Base-by-base conservation (phyloP, 2,888 invertebrate species). In the Acleris holmiana region DNA sequence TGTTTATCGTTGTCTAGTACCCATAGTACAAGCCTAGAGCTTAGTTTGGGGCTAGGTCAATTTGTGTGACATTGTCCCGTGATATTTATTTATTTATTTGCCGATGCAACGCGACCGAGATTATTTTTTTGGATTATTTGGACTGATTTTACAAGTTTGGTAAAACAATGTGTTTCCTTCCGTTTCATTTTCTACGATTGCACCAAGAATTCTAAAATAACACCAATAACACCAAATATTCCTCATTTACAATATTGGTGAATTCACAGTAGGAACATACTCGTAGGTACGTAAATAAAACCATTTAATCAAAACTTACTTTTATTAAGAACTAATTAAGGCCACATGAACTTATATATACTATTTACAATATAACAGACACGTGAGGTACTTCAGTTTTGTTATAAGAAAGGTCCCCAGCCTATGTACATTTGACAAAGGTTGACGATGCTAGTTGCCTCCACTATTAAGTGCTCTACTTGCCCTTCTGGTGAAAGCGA, bases 401-500 rank as follows among this genome's bases (percentile, higher is more conserved):
- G 41, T 93, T 88, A 98, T 74, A 98, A 85, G 82, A 95, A 98
- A 2, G 99, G 95, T 46, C 97, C 97, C 99, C 99, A 99, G 8
- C 99, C 99, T 59, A 97, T 94, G 80, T 98, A 99, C 99, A 99
- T 99, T 86, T 97, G 96, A 73, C 97, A 97, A 15, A 99, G 93
- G 86, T 98, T 98, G 76, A 96, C 95, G 58, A 97, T 90, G 83
- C 95, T 96, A 17, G 97, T 98, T 0, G 99, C 98, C 88, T 99
- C 98, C 63, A 95, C 94, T 71, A 99, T 99, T 13, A 99, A 93
- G 84, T 96, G 96, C 80, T 97, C 96, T 0, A 98, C 98, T 90
- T 99, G 99, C 8, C 99, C 99, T 88, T 99, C 98, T 0, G 98
- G 96, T 2, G 98, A 99, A 60, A 98, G 87, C 0, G 95, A 96